These are phyloP conservation scores for Potamarius usumacintae DNA, from an alignment of 2,113 vertebrate genomes.

Conservation along the genomic window DNA sequence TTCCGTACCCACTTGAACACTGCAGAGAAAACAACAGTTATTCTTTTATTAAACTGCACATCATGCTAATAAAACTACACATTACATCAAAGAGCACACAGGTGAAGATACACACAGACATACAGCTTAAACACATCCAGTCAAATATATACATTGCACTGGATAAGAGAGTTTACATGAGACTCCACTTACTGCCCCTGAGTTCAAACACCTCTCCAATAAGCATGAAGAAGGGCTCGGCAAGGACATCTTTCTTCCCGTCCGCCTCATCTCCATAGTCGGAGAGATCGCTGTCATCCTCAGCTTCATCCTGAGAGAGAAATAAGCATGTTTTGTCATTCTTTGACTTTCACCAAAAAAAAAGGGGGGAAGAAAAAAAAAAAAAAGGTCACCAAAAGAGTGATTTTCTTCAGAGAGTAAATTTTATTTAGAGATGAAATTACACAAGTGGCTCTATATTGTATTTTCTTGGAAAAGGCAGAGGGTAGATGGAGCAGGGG, in stretches of 20 bases:
- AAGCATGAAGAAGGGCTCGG: slow-evolving; percentile 97
- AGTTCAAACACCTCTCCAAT: slow-evolving; percentile 98
- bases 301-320: slow-evolving; percentile 68
- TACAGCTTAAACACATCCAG: not conserved
- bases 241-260: slow-evolving; percentile 86
- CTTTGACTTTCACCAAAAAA: not conserved
- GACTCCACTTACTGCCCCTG: slow-evolving; percentile 86
- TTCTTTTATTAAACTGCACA: not conserved
- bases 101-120: not conserved
- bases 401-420: not conserved
- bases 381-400: no score
- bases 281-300: slow-evolving; percentile 90
- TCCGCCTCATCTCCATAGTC: slow-evolving; percentile 91
- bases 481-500: not conserved
- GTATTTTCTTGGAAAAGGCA: not conserved
- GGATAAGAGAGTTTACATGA: not conserved
- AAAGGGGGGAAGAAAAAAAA: no score
- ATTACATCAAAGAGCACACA: not conserved
- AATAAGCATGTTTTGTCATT: no score
- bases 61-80: not conserved
- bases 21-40: slow-evolving; percentile 59
- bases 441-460: not conserved
- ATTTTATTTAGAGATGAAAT: not conserved
- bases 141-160: not conserved
- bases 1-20: slow-evolving; percentile 99